Conservation (phyloP, 2,888 invertebrate species). For the Halictus ligatus region DNA sequence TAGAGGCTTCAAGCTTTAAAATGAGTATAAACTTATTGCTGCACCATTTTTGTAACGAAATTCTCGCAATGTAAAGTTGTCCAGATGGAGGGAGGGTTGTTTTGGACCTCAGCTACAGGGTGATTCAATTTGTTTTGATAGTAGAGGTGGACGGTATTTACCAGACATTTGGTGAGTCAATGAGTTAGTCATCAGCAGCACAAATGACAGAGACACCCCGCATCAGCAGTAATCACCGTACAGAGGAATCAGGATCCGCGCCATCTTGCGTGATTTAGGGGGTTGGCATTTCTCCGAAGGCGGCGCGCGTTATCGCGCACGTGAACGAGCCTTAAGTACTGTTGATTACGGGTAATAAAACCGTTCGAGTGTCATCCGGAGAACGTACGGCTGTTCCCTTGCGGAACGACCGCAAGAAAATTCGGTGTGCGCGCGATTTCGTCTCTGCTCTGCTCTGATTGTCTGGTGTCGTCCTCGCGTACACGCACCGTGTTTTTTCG, state of each 20-base stretch:
- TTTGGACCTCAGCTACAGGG: too few species aligned
- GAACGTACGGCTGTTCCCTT: constrained; percentile 76
- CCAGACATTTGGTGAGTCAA: too few species aligned
- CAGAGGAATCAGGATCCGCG: constrained; percentile 7
- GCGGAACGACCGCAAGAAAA: constrained; percentile 68
- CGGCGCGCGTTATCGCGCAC: constrained; percentile 80
- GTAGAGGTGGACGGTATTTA: too few species aligned
- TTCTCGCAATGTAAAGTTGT: too few species aligned
- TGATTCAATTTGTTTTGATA: too few species aligned
- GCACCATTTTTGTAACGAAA: too few species aligned
- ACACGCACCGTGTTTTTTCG: constrained; percentile 61
- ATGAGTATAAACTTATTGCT: too few species aligned
- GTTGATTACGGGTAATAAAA: constrained; percentile 82
- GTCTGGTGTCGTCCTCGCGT: constrained; percentile 42
- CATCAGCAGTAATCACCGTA: not conserved
- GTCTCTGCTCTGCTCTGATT: constrained; percentile 61
- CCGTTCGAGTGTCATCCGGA: constrained; percentile 79
- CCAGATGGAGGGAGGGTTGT: too few species aligned
- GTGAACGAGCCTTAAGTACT: constrained; percentile 74
- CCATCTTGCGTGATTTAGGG: constrained; percentile 46
- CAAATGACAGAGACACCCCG: not conserved
- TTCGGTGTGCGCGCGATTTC: constrained; percentile 23
- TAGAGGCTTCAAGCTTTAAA: too few species aligned
- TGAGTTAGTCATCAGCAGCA: not conserved
- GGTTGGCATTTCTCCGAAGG: constrained; percentile 80